Percentiles rank a stretch among this genome's conserved stretches.
These are phyloP conservation scores for Linyphia triangularis DNA, from an alignment of 2,888 invertebrate species.

Conservation along the genomic window DNA sequence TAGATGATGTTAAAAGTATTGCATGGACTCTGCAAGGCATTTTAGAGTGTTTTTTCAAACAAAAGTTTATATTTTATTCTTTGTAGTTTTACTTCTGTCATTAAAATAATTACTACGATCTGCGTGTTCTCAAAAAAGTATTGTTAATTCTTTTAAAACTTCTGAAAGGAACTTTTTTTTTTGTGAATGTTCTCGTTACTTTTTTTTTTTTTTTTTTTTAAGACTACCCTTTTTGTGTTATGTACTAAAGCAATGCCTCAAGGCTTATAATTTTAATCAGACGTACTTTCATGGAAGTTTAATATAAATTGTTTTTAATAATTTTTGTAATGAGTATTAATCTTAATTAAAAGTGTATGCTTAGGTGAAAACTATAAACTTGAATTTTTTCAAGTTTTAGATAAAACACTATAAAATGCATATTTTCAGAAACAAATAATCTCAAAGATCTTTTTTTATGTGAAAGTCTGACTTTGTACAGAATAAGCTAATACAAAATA, in stretches of 20 bases:
- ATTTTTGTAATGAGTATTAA: slow-evolving; percentile 27
- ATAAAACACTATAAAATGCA: too few relatives aligned
- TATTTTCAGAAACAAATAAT: too few relatives aligned
- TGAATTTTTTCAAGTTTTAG: too few relatives aligned
- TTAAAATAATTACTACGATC: slow-evolving; percentile 53
- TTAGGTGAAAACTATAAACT: too few relatives aligned
- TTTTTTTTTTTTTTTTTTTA: slow-evolving; percentile 18
- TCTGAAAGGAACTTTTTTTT: background rate
- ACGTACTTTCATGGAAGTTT: slow-evolving; percentile 12
- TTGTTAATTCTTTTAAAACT: too few relatives aligned
- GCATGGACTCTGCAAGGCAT: background rate
- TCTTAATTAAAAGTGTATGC: slow-evolving; percentile 23
- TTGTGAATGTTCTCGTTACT: too few relatives aligned
- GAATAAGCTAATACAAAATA: too few relatives aligned
- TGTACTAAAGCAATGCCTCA: background rate
- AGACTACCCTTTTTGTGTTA: slow-evolving; percentile 17
- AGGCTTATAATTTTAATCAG: slow-evolving; percentile 56
- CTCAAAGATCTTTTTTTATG: too few relatives aligned
- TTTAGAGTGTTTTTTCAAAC: slow-evolving; percentile 21
- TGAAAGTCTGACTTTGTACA: too few relatives aligned
- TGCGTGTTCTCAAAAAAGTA: background rate
- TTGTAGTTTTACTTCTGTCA: slow-evolving; percentile 8
- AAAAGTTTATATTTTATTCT: background rate
- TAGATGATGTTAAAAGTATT: slow-evolving; percentile 13
- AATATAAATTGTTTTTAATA: slow-evolving; percentile 23